phyloP scores from a whole-genome alignment of 2,888 invertebrate genomes.

The Dasysyrphus tricinctus region DNA sequence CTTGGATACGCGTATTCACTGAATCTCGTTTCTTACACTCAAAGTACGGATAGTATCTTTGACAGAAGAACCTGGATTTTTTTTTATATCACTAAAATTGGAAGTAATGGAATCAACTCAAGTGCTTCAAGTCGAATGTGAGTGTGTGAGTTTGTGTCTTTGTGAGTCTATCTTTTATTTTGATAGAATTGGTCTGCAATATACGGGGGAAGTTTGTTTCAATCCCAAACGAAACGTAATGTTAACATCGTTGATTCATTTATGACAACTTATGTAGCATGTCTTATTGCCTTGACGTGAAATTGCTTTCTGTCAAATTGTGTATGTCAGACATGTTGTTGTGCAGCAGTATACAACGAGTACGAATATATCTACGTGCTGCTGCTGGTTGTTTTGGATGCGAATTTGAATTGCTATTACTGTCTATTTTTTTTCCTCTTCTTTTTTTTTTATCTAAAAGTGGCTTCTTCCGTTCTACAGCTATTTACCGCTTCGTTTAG shows the following conservation, averaged over 20 bases:
- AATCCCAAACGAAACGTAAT: constrained; percentile 19
- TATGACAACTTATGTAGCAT: constrained; percentile 70
- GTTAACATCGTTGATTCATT: constrained; percentile 69
- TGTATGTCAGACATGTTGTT: constrained; percentile 39
- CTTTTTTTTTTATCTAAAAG: constrained; percentile 50
- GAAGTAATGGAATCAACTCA: constrained; percentile 45
- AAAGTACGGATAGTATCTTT: background rate
- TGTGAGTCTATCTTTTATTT: constrained; percentile 37
- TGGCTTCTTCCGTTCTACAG: constrained; percentile 59
- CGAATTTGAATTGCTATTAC: constrained; percentile 42
- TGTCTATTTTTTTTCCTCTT: background rate
- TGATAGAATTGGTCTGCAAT: constrained; percentile 34
- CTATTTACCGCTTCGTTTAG: constrained; percentile 40
- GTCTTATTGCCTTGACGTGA: constrained; percentile 68
- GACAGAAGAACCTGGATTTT: background rate
- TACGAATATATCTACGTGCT: background rate
- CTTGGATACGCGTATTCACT: constrained; percentile 2
- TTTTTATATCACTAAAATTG: constrained; percentile 38
- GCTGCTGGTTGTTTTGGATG: background rate
- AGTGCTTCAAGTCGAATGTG: background rate
- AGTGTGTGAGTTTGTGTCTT: background rate
- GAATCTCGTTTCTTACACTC: constrained; percentile 21
- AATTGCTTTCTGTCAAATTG: constrained; percentile 72
- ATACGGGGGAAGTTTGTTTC: constrained; percentile 27
- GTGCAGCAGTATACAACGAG: background rate